Evolutionary conservation across 2,113 vertebrate genomes (phyloP), one percentile per base, ranked within the genome.

Genomic region (Bujurquina vittata): DNA sequence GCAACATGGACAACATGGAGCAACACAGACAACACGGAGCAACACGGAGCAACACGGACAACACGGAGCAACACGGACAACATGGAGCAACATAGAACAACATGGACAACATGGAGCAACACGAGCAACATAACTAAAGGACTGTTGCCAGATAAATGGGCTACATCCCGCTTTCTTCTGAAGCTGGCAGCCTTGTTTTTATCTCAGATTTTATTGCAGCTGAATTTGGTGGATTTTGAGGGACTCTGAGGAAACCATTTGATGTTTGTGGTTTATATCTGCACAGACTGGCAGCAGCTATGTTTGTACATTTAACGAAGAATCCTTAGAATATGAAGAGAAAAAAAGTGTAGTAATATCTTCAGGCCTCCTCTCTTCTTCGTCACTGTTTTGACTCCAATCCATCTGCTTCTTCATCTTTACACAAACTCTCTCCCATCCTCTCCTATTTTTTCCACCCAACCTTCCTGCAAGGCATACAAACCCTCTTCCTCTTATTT

Each of bases 241-340:
- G n/a, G n/a, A n/a, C n/a, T 37, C n/a, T 0, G n/a, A 43, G n/a
- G 1, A 43, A 65, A 43, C 7, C 15, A 17, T 65, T 65, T 65
- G 12, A 65, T 65, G 46, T 67, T 18, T 0, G 20, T 69, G 17
- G 1, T 46, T 43, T 43, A 43, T 12, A 11, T 2, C 46, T 49
- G 5, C 46, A 49, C 49, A 52, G 49, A 17, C 29, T 5, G 54
- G 3, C 62, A 15, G n/a, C 46, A 29, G 2, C n/a, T 26, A 49
- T 43, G 37, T 54, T 17, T 69, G 55, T 62, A 80, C 40, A 67
- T 74, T 31, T 49, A 62, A 73, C 20, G 74, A 43, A 46, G 55
- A 49, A 46, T 86, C 63, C 26, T 81, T 60, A 10, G 15, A 86
- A 62, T 79, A 75, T 22, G 18, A n/a, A 4, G 49, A 75, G 37